phyloP scores from a whole-genome alignment of 2,888 invertebrate genomes.

The Lutraria lutraria region DNA sequence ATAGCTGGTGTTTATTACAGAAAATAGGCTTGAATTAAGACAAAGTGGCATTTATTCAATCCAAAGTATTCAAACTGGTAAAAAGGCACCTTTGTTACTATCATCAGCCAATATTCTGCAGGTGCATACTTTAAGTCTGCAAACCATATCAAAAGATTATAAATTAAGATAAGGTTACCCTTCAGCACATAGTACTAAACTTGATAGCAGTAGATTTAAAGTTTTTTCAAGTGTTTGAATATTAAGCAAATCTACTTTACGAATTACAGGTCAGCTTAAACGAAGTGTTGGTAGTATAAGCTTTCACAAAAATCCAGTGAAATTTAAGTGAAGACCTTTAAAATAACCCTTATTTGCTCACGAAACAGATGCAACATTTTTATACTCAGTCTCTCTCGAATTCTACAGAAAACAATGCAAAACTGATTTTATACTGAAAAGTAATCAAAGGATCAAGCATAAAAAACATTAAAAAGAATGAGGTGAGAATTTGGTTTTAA shows the following conservation, averaged over 20 bases:
- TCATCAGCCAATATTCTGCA: neutral
- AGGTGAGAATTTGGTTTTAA: neutral
- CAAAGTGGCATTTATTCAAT: conserved; percentile 27
- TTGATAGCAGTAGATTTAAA: neutral
- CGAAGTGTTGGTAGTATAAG: neutral
- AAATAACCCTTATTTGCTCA: neutral
- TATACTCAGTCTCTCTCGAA: neutral
- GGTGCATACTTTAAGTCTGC: conserved; percentile 23
- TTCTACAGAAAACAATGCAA: neutral
- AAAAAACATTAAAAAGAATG: neutral
- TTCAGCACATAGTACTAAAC: conserved; percentile 9
- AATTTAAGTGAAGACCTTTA: neutral
- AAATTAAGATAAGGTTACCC: conserved; percentile 12
- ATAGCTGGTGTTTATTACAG: conserved; percentile 25
- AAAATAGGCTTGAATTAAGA: conserved; percentile 22
- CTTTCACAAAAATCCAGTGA: neutral
- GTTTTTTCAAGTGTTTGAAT: conserved; percentile 19
- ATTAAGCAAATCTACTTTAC: neutral
- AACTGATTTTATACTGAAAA: neutral
- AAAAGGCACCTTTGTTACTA: conserved; percentile 31
- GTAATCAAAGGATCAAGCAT: neutral
- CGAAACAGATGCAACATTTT: neutral
- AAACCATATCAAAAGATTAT: conserved; percentile 19
- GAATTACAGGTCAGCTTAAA: conserved; percentile 1
- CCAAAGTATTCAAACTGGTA: conserved; percentile 3